These are phyloP conservation scores for Holocentrus rufus DNA, from an alignment of 2,797 vertebrate species.

Conservation along the genomic window DNA sequence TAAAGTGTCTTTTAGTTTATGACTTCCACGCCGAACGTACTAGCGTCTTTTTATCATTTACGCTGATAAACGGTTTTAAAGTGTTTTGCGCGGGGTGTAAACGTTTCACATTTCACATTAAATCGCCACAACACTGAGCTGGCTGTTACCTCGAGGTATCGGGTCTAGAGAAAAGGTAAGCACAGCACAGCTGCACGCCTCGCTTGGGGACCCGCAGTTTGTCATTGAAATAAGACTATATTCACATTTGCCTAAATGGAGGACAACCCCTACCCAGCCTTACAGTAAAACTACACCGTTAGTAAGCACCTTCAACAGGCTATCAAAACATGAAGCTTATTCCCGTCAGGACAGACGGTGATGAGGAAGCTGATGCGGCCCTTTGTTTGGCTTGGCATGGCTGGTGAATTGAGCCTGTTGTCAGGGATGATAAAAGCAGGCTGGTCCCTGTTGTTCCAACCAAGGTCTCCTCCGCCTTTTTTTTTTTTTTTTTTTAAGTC, in stretches of 20 bases:
- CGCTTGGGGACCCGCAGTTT: background rate
- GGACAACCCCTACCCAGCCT: too few relatives aligned
- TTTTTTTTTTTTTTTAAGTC: background rate
- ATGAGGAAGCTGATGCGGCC: conserved; percentile 11
- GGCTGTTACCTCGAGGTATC: too few relatives aligned
- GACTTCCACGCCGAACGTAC: background rate
- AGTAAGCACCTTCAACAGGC: background rate
- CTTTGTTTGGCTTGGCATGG: conserved; percentile 45
- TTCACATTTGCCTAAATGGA: too few relatives aligned
- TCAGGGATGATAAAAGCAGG: conserved; percentile 28
- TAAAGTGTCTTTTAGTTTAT: rapidly evolving
- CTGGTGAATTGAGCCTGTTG: conserved; percentile 27
- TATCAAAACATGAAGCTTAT: background rate
- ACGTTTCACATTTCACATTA: background rate
- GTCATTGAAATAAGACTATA: background rate
- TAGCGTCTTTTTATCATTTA: rapidly evolving
- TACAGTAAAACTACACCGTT: background rate
- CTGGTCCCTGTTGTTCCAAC: conserved; percentile 32
- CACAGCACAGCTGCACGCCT: background rate
- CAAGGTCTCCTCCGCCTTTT: conserved; percentile 30
- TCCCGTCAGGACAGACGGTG: background rate
- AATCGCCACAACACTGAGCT: background rate
- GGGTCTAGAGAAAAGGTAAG: background rate
- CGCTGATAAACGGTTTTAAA: too few relatives aligned
- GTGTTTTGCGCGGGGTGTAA: rapidly evolving